Evolutionary conservation across 2,888 invertebrate species (phyloP), one percentile per base, ranked within the genome.

Genomic region (Macrosiphum euphorbiae): DNA sequence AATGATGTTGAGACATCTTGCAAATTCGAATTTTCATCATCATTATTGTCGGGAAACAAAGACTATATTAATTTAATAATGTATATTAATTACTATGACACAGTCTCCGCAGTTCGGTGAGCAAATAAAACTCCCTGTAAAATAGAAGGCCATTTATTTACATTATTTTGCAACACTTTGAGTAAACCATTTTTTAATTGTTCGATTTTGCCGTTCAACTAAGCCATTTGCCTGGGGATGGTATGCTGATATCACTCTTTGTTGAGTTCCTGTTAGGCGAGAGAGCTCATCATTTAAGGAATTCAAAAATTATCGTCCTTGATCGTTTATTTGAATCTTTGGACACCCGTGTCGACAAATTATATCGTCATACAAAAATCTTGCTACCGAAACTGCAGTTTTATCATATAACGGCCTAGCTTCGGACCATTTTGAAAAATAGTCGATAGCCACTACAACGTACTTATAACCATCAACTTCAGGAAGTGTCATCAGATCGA

Each of bases 101-200:
- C n/a, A n/a, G n/a, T n/a, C n/a, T n/a, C n/a, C n/a, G 41, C 41
- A 41, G 41, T 41, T 41, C 41, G 41, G 41, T 41, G 41, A 41
- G 41, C 41, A 58, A 26, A 61, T 44, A 61, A 61, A 44, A 61
- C 28, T 26, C 58, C 89, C 28, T 61, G 61, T 44, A 89, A 58
- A 13, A 88, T 88, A 44, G 13, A 58, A 5, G 88, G 88, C 88
- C 88, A 88, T 58, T 88, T 26, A 28, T 26, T 3, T 26, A 88
- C 58, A 88, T 88, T 88, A 20, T 44, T 88, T 58, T 88, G 55
- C 13, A 88, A 28, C 11, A 88, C 58, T 44, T 88, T 88, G 26
- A 58, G 44, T 13, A 88, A 58, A 58, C 58, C 58, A 88, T 88
- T 58, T 58, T 88, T 88, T 88, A 26, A 88, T 88, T 24, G 58